These are phyloP conservation scores for Himalopsyche anomala DNA, from an alignment of 2,888 invertebrate species.

Conservation along the genomic window DNA sequence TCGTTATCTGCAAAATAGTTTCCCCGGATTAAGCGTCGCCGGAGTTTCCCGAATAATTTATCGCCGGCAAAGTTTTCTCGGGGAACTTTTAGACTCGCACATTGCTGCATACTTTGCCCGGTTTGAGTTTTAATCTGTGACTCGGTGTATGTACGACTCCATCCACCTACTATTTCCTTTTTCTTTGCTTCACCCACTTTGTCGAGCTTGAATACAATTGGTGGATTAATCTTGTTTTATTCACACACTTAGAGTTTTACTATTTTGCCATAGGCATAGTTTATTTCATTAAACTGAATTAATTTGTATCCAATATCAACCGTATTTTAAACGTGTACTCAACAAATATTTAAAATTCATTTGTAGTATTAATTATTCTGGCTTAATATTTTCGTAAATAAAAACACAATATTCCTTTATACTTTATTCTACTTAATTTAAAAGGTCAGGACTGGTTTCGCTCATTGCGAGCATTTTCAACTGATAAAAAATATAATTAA, in stretches of 20 bases:
- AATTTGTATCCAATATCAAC: no score
- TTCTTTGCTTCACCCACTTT: background rate
- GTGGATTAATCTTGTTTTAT: constrained; percentile 13
- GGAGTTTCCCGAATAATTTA: constrained; percentile 38
- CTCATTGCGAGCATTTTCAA: no score
- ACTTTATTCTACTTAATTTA: no score
- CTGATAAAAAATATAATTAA: no score
- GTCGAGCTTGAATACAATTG: constrained; percentile 27
- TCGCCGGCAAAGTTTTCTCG: constrained; percentile 34
- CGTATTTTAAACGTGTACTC: no score
- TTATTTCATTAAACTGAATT: no score
- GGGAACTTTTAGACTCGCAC: constrained; percentile 25
- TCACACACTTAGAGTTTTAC: background rate
- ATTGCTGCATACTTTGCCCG: constrained; percentile 31
- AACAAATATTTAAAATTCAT: no score
- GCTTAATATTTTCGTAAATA: no score
- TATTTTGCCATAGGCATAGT: no score
- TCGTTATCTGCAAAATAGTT: constrained; percentile 43
- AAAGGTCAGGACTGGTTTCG: no score
- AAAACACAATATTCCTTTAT: no score
- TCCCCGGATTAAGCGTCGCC: constrained; percentile 37
- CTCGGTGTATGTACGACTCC: background rate
- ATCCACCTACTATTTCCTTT: background rate
- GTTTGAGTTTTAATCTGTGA: constrained; percentile 34
- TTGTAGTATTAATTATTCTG: no score